Conservation (phyloP, 2,888 invertebrate species). For the Lasius platythorax region DNA sequence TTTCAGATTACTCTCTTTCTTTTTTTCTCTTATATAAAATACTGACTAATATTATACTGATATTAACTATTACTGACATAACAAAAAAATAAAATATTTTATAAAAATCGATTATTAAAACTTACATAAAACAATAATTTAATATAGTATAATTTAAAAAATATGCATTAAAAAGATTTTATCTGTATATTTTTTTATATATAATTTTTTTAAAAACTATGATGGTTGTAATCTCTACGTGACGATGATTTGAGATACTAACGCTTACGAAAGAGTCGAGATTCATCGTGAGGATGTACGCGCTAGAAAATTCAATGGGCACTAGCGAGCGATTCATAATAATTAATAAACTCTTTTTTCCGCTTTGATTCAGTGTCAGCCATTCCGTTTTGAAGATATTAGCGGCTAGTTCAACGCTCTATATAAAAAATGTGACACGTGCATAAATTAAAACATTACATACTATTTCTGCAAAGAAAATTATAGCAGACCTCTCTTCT, state of each 20-base stretch:
- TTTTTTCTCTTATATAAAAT: not conserved
- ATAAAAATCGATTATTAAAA: not conserved
- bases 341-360: conserved; percentile 7
- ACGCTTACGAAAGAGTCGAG: conserved; percentile 33
- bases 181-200: not conserved
- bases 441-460: not conserved
- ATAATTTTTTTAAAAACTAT: not conserved
- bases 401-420: conserved; percentile 9
- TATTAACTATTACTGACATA: not conserved
- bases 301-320: conserved; percentile 36
- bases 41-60: not conserved
- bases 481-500: not conserved
- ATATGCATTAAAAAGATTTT: not conserved
- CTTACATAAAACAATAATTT: too few species aligned
- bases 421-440: not conserved
- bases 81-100: not conserved
- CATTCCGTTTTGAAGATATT: conserved; percentile 13
- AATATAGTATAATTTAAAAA: not conserved
- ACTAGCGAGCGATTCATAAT: conserved; percentile 24
- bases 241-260: conserved; percentile 38
- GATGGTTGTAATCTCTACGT: not conserved
- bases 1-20: not conserved
- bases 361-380: conserved; percentile 5
- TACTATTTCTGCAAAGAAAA: not conserved
- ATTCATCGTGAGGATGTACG: conserved; percentile 21